Conservation (phyloP, 1,140 invertebrate species). For the Trichomalopsis sarcophagae region DNA sequence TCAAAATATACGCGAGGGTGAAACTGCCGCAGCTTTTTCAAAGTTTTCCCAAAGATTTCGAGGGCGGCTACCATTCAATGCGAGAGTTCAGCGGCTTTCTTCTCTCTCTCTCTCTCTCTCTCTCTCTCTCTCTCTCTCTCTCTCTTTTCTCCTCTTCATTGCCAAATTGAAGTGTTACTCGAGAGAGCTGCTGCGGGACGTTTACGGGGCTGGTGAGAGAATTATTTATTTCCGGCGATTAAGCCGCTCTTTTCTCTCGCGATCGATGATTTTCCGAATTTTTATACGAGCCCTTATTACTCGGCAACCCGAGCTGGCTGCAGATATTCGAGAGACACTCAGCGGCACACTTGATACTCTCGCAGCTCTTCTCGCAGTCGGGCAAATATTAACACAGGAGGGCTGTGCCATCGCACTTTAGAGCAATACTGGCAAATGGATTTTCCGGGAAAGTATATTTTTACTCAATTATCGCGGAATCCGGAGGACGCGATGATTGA, state of each 20-base stretch:
- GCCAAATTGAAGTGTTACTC: constrained; percentile 10
- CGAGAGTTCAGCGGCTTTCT: background rate
- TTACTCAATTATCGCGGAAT: constrained; percentile 39
- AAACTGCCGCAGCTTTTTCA: background rate
- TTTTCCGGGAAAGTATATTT: constrained; percentile 32
- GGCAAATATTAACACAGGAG: constrained; percentile 18
- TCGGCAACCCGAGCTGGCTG: background rate
- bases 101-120: background rate
- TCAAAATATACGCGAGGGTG: constrained; percentile 33
- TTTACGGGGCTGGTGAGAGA: background rate
- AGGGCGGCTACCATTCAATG: background rate
- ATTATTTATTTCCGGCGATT: background rate
- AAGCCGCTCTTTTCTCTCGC: background rate
- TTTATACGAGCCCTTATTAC: background rate
- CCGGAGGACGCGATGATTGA: constrained; percentile 33
- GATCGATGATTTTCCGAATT: background rate
- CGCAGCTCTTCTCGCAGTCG: too few species aligned
- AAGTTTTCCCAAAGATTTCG: background rate
- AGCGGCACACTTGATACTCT: background rate
- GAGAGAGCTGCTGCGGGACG: background rate
- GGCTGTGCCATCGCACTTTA: background rate
- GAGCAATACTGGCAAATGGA: constrained; percentile 23
- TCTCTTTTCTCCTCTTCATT: background rate
- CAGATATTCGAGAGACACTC: background rate
- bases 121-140: background rate